Conservation (phyloP, 2,113 vertebrate genomes). For the Rhinolophus ferrumequinum region DNA sequence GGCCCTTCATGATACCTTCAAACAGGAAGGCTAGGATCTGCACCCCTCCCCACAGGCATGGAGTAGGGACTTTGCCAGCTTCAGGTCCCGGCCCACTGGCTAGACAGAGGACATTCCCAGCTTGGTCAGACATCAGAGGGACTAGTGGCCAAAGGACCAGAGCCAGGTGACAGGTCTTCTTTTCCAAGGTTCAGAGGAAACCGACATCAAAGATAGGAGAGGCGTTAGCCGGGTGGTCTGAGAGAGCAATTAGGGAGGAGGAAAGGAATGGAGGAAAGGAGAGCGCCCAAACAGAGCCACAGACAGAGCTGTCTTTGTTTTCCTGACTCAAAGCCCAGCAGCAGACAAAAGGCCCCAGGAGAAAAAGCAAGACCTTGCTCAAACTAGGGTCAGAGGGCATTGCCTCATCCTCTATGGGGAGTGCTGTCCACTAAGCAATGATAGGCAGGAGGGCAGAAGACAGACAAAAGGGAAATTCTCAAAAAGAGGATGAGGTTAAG, state of each 20-base stretch:
- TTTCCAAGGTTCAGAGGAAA: conserved; percentile 59
- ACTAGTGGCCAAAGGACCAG: not conserved
- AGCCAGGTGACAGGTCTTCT: conserved; percentile 17
- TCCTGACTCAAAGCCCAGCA: conserved; percentile 5
- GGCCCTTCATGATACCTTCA: not conserved
- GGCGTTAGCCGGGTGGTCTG: conserved; percentile 70
- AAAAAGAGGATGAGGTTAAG: not conserved
- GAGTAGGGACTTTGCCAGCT: not conserved
- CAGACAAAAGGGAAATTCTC: not conserved
- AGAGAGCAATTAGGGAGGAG: not conserved
- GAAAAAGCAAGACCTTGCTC: not conserved
- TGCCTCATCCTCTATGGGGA: not conserved
- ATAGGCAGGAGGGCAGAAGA: not conserved
- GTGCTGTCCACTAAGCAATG: not conserved
- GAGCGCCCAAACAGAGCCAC: conserved; percentile 3
- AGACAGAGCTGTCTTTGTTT: conserved; percentile 68
- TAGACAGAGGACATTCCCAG: conserved; percentile 28
- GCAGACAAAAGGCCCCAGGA: not conserved
- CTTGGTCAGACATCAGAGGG: conserved; percentile 77
- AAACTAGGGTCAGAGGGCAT: not conserved
- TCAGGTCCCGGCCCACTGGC: not conserved
- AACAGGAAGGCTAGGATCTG: not conserved
- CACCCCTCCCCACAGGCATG: not conserved
- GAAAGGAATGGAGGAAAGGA: not conserved
- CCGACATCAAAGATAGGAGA: conserved; percentile 69